Evolutionary conservation across 1,140 invertebrate genomes (phyloP), one percentile per base, ranked within the genome.

Genomic region (Chironomus striatipennis): DNA sequence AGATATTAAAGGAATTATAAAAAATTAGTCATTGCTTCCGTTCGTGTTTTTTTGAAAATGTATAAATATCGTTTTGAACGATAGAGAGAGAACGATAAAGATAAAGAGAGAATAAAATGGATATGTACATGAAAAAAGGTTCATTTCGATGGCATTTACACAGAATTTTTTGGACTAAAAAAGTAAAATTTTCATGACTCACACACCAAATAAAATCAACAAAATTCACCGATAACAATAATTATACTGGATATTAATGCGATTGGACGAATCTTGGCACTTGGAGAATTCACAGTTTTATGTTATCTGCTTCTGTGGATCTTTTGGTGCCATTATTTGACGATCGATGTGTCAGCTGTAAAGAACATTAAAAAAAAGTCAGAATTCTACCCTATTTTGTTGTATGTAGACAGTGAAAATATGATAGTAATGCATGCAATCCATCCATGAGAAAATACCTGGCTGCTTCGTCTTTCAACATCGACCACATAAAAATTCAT

Each of bases 251-350:
- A 34, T 34, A 34, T 34, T 34, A 34, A 34, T 34, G 24, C 47
- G 47, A 57, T 10, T n/a, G 47, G 47, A n/a, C 79, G 74, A 74
- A 74, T 77, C 80, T 81, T 81, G 80, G 80, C 80, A 81, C 80
- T 81, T 80, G 80, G 80, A 81, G 80, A 81, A 81, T 81, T 81
- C 80, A 81, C 80, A 81, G 80, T 81, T 78, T 77, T 79, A 77
- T 34, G 24, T 15, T 73, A 42, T 75, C 18, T 76, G 76, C 79
- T 76, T 81, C 80, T 81, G 80, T 81, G 80, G 80, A 80, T 81
- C 80, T 81, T 81, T 80, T 79, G 79, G 80, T 81, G 80, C 79
- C 80, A 81, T 81, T 80, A 76, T 76, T 76, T 74, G 81, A 78
- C 76, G 74, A 64, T 43, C 24, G 75, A 75, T 7, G 21, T 67